phyloP scores from a whole-genome alignment of 23 tunicate genomes.

The Oikopleura vanhoeffeni region DNA sequence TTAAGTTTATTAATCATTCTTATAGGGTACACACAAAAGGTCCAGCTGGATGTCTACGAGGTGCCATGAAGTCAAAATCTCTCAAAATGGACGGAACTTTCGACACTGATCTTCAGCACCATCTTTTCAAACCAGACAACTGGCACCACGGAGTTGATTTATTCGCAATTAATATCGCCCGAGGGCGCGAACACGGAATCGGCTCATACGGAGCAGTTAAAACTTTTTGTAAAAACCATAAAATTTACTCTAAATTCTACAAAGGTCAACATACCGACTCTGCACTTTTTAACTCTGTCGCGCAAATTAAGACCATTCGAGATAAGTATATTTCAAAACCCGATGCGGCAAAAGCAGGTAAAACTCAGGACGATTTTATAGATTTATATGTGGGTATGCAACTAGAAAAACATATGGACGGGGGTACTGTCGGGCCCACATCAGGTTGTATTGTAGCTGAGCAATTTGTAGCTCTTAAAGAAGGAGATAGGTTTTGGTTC shows the following conservation, averaged over 20 bases:
- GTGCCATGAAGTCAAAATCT: background rate
- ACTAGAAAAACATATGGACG: background rate
- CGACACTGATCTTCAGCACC: background rate
- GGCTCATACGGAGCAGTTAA: conserved; percentile 6
- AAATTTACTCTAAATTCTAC: background rate
- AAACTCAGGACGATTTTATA: conserved; percentile 11
- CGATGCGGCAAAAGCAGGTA: background rate
- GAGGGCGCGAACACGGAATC: conserved; percentile 3
- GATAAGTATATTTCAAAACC: background rate
- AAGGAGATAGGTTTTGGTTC: conserved; percentile 8
- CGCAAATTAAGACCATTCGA: background rate
- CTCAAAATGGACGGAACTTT: conserved; percentile 7
- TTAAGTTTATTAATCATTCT: too few relatives aligned
- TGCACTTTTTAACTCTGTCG: background rate
- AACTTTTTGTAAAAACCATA: background rate
- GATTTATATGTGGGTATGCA: conserved; percentile 9
- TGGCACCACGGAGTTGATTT: background rate
- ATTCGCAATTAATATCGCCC: background rate
- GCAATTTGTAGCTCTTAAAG: conserved; percentile 13
- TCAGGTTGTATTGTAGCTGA: background rate
- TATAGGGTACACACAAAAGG: conserved; percentile 10
- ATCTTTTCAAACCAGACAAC: conserved; percentile 2
- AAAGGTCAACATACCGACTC: background rate
- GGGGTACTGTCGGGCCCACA: conserved; percentile 5
- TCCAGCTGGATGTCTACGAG: conserved; percentile 11